Percentiles rank a stretch among this genome's conserved stretches.
Conservation (phyloP, 2,113 vertebrate species). For the Phalacrocorax brasilianus region DNA sequence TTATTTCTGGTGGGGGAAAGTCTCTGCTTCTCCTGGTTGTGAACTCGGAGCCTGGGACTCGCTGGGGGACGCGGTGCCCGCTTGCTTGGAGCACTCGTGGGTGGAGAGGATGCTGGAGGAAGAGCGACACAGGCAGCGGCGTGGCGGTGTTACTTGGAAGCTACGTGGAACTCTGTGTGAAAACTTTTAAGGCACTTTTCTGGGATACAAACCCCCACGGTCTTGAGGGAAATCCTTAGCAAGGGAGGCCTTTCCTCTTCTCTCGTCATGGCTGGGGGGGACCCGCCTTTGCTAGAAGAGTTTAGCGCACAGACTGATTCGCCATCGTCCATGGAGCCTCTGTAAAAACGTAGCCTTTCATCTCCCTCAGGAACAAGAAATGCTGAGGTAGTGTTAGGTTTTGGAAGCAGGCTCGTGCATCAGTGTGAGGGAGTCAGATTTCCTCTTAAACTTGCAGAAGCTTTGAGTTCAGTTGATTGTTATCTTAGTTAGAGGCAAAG, state of each 20-base stretch:
- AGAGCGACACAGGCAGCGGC: rapidly evolving
- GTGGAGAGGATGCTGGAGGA: neutral
- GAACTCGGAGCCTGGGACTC: neutral
- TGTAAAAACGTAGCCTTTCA: neutral
- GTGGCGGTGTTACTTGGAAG: neutral
- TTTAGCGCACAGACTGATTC: rapidly evolving
- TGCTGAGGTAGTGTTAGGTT: neutral
- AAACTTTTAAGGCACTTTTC: neutral
- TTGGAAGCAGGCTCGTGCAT: neutral
- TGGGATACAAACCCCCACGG: rapidly evolving
- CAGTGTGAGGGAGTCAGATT: rapidly evolving
- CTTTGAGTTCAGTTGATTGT: neutral
- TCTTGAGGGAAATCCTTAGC: rapidly evolving
- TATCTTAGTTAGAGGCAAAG: neutral
- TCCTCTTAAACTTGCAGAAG: neutral
- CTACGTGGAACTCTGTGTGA: neutral
- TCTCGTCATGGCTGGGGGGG: too few species aligned
- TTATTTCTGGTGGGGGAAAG: neutral
- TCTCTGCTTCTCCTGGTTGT: neutral
- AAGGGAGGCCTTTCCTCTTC: neutral
- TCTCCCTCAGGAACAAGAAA: rapidly evolving
- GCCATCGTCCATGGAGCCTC: rapidly evolving
- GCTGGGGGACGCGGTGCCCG: neutral
- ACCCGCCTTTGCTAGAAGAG: neutral
- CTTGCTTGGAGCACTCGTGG: neutral